phyloP scores from a whole-genome alignment of 2,888 invertebrate genomes.

The Chironomus riparius region DNA sequence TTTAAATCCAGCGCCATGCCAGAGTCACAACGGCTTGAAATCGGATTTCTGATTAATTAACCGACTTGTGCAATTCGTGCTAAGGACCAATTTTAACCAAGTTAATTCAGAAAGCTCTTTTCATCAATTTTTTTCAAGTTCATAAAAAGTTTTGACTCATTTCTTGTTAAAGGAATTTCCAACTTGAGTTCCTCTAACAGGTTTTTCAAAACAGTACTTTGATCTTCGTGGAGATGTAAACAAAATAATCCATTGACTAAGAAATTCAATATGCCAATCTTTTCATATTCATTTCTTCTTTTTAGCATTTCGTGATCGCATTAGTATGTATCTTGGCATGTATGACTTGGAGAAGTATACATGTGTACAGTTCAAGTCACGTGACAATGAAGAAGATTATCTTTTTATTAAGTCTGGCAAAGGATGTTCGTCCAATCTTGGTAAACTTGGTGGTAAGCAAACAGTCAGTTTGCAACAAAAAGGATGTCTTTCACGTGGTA shows the following conservation, averaged over 20 bases:
- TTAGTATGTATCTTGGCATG: background rate
- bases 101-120: too few relatives aligned
- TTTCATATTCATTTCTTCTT: background rate
- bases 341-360: conserved; percentile 8
- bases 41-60: too few relatives aligned
- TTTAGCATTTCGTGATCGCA: background rate
- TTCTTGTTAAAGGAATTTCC: background rate
- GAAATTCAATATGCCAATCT: too few relatives aligned
- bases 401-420: background rate
- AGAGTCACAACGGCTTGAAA: too few relatives aligned
- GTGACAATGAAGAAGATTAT: background rate
- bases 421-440: conserved; percentile 10
- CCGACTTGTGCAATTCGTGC: too few relatives aligned
- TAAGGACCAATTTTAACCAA: too few relatives aligned
- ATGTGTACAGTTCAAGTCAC: background rate
- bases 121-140: too few relatives aligned
- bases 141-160: too few relatives aligned
- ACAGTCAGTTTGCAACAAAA: background rate
- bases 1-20: too few relatives aligned
- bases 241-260: too few relatives aligned
- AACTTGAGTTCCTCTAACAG: background rate
- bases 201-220: background rate
- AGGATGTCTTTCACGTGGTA: background rate
- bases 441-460: conserved; percentile 9
- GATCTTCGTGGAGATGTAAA: background rate